Evolutionary conservation across 2,113 vertebrate genomes (phyloP), one percentile per base, ranked within the genome.

Genomic region (Channa argus): DNA sequence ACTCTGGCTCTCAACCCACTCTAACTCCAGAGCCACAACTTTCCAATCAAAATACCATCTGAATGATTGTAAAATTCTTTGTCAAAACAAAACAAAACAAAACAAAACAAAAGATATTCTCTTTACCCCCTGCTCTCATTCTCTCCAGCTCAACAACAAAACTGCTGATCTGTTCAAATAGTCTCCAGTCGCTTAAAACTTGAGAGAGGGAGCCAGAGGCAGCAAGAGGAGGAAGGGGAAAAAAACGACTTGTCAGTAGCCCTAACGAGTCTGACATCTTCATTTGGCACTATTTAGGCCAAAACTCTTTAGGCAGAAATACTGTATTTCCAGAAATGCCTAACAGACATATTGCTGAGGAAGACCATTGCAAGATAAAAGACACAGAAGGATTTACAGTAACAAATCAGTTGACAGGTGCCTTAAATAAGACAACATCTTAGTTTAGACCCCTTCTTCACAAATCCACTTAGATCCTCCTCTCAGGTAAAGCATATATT

Each of bases 401-500:
- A 77, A 65, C 72, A 85, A 91, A 89, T 91, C 85, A 88, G 86
- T 80, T 86, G 91, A 87, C 91, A 87, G 84, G 81, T 84, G 79
- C 69, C 85, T 88, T 90, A 90, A 93, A 89, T 89, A 92, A 92
- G 87, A 90, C 86, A 89, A 91, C 83, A 86, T 91, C 89, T 90
- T 82, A 68, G 85, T 88, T 92, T 87, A 85, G 82, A 81, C 67
- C 46, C 63, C 74, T 83, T 80, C 63, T 82, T 86, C 72, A 77
- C 85, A 91, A 91, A 93, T 92, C 90, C 87, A 79, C 85, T 89
- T 87, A 85, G 88, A 92, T 92, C 90, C 85, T 82, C 55, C 85
- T 89, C 80, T 83, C 85, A 93, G 88, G 90, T 92, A 85, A 88
- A 88, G 84, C 34, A 33, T 84, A 80, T 84, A 89, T 91, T 91